Evolutionary conservation across 2,888 invertebrate genomes (phyloP).

Genomic region (Eilema sororculum): DNA sequence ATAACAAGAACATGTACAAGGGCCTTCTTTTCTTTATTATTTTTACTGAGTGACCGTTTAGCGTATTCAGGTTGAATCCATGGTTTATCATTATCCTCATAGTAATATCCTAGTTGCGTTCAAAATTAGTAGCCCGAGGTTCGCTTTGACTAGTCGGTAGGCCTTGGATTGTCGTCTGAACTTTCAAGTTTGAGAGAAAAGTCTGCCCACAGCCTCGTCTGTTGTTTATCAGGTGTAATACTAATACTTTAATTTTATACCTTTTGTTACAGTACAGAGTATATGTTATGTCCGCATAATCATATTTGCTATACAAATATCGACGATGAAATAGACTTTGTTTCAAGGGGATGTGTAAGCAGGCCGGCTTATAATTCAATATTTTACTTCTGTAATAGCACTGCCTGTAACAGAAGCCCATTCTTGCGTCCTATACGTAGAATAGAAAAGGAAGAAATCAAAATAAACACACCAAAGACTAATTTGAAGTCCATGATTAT

Average conservation of each 20-base stretch:
- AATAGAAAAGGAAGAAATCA: slow-evolving; percentile 12
- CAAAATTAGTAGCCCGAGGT: too few species aligned
- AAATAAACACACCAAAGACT: background rate
- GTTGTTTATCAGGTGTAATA: too few species aligned
- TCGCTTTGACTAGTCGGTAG: too few species aligned
- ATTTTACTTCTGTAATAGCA: slow-evolving; percentile 62
- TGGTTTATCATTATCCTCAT: too few species aligned
- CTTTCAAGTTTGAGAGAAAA: too few species aligned
- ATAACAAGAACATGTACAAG: too few species aligned
- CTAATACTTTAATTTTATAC: background rate
- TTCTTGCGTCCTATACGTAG: slow-evolving; percentile 38
- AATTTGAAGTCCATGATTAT: slow-evolving; percentile 1
- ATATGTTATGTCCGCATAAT: slow-evolving; percentile 61
- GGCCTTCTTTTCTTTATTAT: too few species aligned
- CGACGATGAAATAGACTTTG: slow-evolving; percentile 57
- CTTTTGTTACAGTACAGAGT: slow-evolving; percentile 60
- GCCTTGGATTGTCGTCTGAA: too few species aligned
- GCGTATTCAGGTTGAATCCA: too few species aligned
- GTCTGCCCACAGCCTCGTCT: too few species aligned
- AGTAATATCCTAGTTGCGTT: too few species aligned
- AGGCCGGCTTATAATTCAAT: slow-evolving; percentile 66
- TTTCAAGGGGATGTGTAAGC: slow-evolving; percentile 70
- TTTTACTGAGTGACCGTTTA: too few species aligned
- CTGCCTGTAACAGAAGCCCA: slow-evolving; percentile 58
- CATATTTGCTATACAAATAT: slow-evolving; percentile 72